Evolutionary conservation across 2,797 vertebrate species (phyloP).

Genomic region (Alosa sapidissima): DNA sequence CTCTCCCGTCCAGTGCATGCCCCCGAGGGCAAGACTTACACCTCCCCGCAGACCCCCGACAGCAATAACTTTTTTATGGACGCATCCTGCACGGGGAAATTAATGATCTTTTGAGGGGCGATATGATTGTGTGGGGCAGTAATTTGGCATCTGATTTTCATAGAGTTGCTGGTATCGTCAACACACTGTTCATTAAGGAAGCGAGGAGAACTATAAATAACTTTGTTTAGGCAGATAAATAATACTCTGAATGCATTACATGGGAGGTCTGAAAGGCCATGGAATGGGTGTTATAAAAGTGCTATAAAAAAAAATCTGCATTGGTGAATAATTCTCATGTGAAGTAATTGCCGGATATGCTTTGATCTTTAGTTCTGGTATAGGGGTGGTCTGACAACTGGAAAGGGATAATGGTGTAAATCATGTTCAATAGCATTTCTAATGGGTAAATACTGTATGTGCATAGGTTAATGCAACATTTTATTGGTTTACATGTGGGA

Average conservation of each 20-base stretch:
- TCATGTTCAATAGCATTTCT: neutral
- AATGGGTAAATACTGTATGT: neutral
- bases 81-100: neutral
- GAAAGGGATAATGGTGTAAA: neutral
- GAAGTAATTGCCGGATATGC: constrained; percentile 2
- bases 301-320: neutral
- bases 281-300: neutral
- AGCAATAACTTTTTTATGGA: constrained; percentile 15
- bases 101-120: neutral
- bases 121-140: neutral
- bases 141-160: constrained; percentile 4
- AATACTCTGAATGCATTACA: neutral
- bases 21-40: neutral
- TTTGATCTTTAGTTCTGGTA: constrained; percentile 2
- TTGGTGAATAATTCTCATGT: neutral
- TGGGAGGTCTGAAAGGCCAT: neutral
- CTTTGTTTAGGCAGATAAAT: constrained; percentile 13
- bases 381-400: neutral
- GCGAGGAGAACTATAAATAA: neutral
- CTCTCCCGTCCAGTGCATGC: constrained; percentile 31
- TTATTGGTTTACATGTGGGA: neutral
- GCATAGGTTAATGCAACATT: neutral
- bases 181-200: neutral
- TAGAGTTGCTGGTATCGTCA: neutral
- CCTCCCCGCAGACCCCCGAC: neutral